Evolutionary conservation across 2,113 vertebrate genomes (phyloP), one percentile per base, ranked within the genome.

Genomic region (Leucopternis melanops): DNA sequence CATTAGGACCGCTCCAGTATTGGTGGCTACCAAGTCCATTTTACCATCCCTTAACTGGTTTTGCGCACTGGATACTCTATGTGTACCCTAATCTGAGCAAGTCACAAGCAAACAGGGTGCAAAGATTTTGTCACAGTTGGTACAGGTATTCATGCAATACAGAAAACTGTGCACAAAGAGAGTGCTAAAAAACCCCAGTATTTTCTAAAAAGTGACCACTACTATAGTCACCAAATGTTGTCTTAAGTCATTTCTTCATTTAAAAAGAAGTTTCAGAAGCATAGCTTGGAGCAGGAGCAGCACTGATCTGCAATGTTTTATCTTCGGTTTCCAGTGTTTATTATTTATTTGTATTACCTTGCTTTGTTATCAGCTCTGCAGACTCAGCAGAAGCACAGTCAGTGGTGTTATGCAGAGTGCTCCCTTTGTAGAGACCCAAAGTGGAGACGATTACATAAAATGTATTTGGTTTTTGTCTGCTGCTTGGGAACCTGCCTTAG

Each of bases 301-400:
- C 81, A 85, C 16, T 83, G 54, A 85, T 34, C 66, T 78, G 72
- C 85, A 88, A 23, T 47, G 45, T 47, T 94, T 87, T 44, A 80
- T 55, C 66, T 77, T 81, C 38, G 27, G 32, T 77, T 94, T 70
- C 59, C 58, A 85, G 73, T 31, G 62, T 85, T 92, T 85, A 80
- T 92, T 85, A 96, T 90, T 93, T 93, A 93, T 81, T 94, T 93
- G 84, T 44, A 66, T 62, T 95, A 94, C 92, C 92, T 95, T 80
- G 78, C 66, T 73, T 78, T 83, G 75, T 70, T 82, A 92, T 50
- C 78, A 87, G 70, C 77, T 57, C 73, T 54, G 77, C 92, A 91
- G 86, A 75, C 83, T 84, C 61, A 27, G 83, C 80, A 94, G 81
- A 87, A 95, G 91, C 91, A 67, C 1, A 81, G 81, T 23, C 69